Evolutionary conservation across 2,797 vertebrate genomes (phyloP), one percentile per base, ranked within the genome.

Genomic region (Cygnus olor): DNA sequence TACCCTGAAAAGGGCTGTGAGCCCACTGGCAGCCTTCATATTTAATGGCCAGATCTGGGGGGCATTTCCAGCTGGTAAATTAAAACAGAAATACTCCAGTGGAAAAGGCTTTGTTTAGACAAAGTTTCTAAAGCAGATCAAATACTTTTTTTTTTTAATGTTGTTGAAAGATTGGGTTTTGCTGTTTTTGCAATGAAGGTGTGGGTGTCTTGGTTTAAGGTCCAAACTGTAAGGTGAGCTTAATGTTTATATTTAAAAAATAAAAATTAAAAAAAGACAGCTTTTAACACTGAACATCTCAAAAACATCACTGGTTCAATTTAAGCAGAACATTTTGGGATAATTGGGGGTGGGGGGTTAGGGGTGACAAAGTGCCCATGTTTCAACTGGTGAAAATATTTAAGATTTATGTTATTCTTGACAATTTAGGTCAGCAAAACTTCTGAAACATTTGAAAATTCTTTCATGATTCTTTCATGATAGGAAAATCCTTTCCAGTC

Each of bases 391-490:
- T 44, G 49, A 65, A 84, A 90, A 24, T 5, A 8, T 65, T 44
- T 51, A 3, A 70, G 36, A 38, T 21, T 36, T 2, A 17, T 17
- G 9, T 71, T 74, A 8, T 44, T 89, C 40, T 64, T 74, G 49
- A 79, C 28, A 22, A 74, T 76, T 83, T 78, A 79, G 73, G 69
- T 49, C 70, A 81, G 65, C 27, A 80, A 73, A 42, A 68, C 36
- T 88, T 93, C 83, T 86, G 61, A 90, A 93, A 80, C 5, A 1
- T 20, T 24, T 82, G 51, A 47, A 69, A 88, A 49, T 69, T 86
- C 28, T 84, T 79, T 84, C 58, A 15, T 66, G 42, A 49, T 69
- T 86, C 34, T 84, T 79, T 84, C 58, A 15, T 66, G 42, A n/a
- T 24, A 21, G 34, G 45, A 81, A 76, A 65, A 69, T 63, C 38